Percentiles rank a stretch among this genome's conserved stretches.
Evolutionary conservation across 2,888 invertebrate genomes (phyloP).

Genomic region (Rhagonycha fulva): DNA sequence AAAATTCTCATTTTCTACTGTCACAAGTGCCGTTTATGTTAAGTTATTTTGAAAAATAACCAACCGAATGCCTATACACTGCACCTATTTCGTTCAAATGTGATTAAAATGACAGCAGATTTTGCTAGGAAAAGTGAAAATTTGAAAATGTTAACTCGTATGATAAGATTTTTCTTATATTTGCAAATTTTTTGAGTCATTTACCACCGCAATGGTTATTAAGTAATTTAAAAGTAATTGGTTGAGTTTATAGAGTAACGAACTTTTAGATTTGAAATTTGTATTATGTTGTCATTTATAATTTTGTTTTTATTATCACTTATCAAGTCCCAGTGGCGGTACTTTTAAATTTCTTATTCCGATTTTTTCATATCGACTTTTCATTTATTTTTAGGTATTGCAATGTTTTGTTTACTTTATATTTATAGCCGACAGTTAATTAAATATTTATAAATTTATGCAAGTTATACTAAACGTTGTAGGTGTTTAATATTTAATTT

Average conservation of each 20-base stretch:
- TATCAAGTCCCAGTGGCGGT: background rate
- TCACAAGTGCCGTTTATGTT: background rate
- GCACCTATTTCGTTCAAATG: background rate
- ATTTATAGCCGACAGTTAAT: background rate
- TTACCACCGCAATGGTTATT: background rate
- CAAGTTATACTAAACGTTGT: background rate
- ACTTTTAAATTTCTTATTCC: background rate
- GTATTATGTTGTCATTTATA: background rate
- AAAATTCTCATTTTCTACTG: background rate
- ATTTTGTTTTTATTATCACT: background rate
- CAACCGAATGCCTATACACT: background rate
- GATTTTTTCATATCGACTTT: background rate
- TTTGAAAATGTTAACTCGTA: background rate
- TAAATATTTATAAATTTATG: background rate
- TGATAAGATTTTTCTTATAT: background rate
- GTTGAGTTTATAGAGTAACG: background rate
- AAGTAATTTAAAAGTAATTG: background rate
- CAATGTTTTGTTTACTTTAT: background rate
- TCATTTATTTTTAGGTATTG: background rate
- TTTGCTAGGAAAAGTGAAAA: background rate
- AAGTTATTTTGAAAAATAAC: background rate
- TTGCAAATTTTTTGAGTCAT: background rate
- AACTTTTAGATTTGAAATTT: background rate
- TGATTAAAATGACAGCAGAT: background rate
- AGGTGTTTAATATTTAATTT: background rate